These are phyloP conservation scores for Pipa parva DNA, from an alignment of 2,113 vertebrate genomes.

Conservation along the genomic window DNA sequence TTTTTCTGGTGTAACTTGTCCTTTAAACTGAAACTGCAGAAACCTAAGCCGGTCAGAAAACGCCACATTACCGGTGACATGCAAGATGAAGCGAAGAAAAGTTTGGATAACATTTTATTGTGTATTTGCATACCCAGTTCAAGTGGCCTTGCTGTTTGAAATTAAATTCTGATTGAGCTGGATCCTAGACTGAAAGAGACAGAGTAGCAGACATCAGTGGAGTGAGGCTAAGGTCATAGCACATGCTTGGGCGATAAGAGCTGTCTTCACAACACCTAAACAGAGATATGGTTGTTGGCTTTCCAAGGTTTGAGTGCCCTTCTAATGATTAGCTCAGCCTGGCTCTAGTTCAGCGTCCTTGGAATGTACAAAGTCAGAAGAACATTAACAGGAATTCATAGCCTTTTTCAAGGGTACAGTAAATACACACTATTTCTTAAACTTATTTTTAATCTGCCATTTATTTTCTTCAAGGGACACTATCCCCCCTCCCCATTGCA, in stretches of 20 bases:
- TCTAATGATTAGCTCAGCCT: constrained; percentile 5
- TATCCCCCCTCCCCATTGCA: too few relatives aligned
- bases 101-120: not conserved
- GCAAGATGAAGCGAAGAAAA: not conserved
- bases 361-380: not conserved
- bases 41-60: too few relatives aligned
- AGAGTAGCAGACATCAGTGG: not conserved
- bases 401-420: too few relatives aligned
- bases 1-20: too few relatives aligned
- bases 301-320: constrained; percentile 4
- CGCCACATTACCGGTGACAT: too few relatives aligned
- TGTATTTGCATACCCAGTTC: not conserved
- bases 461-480: too few relatives aligned
- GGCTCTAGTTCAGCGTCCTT: constrained; percentile 10
- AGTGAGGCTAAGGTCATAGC: not conserved
- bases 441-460: too few relatives aligned
- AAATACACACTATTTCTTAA: too few relatives aligned
- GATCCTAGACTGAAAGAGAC: not conserved
- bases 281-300: constrained; percentile 7
- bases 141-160: not conserved
- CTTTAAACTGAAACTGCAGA: too few relatives aligned
- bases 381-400: not conserved
- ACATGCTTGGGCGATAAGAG: constrained; percentile 9
- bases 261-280: constrained; percentile 20
- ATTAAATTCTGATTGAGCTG: not conserved